Evolutionary conservation across 1,140 invertebrate genomes (phyloP).

Genomic region (Trialeurodes vaporariorum): DNA sequence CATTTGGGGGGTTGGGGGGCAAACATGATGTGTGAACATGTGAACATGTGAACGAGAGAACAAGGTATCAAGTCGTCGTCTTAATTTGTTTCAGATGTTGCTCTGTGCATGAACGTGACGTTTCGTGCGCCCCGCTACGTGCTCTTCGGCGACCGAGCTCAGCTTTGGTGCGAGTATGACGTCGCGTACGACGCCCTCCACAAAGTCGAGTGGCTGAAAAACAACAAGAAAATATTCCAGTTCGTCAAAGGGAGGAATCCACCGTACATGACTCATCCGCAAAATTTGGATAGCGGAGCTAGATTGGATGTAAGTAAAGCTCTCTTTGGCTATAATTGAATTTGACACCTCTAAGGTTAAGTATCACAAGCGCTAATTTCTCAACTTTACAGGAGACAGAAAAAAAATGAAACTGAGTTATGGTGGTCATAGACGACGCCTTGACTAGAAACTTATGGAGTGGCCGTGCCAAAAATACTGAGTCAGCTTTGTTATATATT

Average conservation of each 20-base stretch:
- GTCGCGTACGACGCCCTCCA: slow-evolving; percentile 34
- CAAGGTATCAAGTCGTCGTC: too few relatives aligned
- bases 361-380: too few relatives aligned
- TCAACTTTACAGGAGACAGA: too few relatives aligned
- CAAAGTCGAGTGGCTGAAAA: slow-evolving; percentile 56
- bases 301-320: slow-evolving; percentile 55
- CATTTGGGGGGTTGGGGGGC: too few relatives aligned
- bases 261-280: slow-evolving; percentile 52
- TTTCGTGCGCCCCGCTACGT: slow-evolving; percentile 38
- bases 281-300: slow-evolving; percentile 47
- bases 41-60: too few relatives aligned
- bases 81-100: not conserved
- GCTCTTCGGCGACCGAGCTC: slow-evolving; percentile 33
- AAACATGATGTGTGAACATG: too few relatives aligned
- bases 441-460: too few relatives aligned
- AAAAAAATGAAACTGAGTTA: too few relatives aligned
- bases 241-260: slow-evolving; percentile 61
- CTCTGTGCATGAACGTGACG: slow-evolving; percentile 21
- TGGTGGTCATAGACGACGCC: too few relatives aligned
- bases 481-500: too few relatives aligned
- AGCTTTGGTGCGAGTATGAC: slow-evolving; percentile 37
- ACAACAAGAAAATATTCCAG: slow-evolving; percentile 61
- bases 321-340: slow-evolving; percentile 22
- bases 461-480: too few relatives aligned
- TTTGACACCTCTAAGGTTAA: slow-evolving; percentile 10